Evolutionary conservation across 2,797 vertebrate species (phyloP).

Genomic region (Gymnoscopelus braueri): DNA sequence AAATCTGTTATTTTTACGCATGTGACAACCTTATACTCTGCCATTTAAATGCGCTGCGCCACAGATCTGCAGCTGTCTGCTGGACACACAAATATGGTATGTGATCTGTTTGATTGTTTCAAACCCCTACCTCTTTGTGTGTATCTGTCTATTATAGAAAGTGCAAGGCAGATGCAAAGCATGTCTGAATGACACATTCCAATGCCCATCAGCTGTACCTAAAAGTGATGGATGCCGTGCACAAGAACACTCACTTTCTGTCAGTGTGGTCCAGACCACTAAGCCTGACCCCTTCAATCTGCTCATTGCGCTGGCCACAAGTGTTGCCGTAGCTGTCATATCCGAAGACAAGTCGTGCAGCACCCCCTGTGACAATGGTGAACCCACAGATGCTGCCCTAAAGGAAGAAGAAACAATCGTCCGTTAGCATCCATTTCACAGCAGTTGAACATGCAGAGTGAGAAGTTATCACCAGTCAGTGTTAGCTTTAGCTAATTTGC

Average conservation of each 20-base stretch:
- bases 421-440: constrained; percentile 2
- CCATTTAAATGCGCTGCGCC: too few relatives aligned
- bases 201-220: neutral
- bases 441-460: too few relatives aligned
- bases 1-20: too few relatives aligned
- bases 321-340: constrained; percentile 99
- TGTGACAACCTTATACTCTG: too few relatives aligned
- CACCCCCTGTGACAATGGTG: constrained; percentile 93
- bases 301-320: constrained; percentile 91
- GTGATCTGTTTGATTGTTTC: too few relatives aligned
- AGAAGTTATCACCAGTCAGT: too few relatives aligned
- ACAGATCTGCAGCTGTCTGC: too few relatives aligned
- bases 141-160: too few relatives aligned
- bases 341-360: constrained; percentile 91
- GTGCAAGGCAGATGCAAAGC: neutral
- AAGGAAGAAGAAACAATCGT: constrained; percentile 22
- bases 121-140: too few relatives aligned
- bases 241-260: constrained; percentile 84
- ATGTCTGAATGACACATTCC: neutral
- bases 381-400: constrained; percentile 97
- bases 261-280: constrained; percentile 93
- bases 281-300: constrained; percentile 86
- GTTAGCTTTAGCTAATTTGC: too few relatives aligned
- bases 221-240: neutral
- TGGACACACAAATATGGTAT: too few relatives aligned